phyloP scores from a whole-genome alignment of 2,888 invertebrate species.

The Dasypolia templi region DNA sequence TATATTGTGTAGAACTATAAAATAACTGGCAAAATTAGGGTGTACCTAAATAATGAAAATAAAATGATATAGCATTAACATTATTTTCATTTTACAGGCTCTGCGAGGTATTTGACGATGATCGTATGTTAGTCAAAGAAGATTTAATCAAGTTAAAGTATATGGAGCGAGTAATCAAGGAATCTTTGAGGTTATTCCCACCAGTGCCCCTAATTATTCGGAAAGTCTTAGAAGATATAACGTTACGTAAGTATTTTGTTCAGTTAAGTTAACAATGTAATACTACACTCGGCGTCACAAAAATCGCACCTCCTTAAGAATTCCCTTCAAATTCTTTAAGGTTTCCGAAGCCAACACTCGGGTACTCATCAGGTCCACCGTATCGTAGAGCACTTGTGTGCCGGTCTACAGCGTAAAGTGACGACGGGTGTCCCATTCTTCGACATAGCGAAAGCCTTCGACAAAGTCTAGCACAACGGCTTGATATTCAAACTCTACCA shows the following conservation, averaged over 20 bases:
- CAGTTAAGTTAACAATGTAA: background rate
- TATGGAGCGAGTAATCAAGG: slow-evolving; percentile 84
- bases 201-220: slow-evolving; percentile 86
- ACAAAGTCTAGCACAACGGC: too few species aligned
- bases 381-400: too few species aligned
- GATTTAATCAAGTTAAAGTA: slow-evolving; percentile 81
- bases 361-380: too few species aligned
- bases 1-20: background rate
- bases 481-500: too few species aligned
- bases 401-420: too few species aligned
- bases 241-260: slow-evolving; percentile 80
- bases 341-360: too few species aligned
- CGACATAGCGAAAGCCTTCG: too few species aligned
- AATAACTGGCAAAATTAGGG: background rate
- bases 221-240: slow-evolving; percentile 82
- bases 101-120: slow-evolving; percentile 79
- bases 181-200: slow-evolving; percentile 83
- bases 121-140: slow-evolving; percentile 80
- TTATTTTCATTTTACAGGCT: slow-evolving; percentile 69
- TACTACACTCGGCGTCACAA: too few species aligned
- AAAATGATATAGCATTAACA: background rate
- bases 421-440: too few species aligned
- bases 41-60: background rate
- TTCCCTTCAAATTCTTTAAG: too few species aligned
- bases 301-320: too few species aligned